Evolutionary conservation across 1,140 invertebrate genomes (phyloP), one percentile per base, ranked within the genome.

Genomic region (Cotesia glomerata): DNA sequence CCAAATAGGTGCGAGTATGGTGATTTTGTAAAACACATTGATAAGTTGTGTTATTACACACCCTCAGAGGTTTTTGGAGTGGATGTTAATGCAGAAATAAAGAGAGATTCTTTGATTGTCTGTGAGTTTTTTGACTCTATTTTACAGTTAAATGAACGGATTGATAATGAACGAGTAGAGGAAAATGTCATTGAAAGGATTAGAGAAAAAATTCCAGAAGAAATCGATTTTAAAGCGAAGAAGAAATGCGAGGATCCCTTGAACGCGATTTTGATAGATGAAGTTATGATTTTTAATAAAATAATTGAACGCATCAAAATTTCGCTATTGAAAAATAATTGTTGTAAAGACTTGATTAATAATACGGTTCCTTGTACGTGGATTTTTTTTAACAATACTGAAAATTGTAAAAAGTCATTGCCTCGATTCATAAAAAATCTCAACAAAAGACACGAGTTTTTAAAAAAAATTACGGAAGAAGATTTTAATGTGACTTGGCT

Each of bases 1-100:
- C 92, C 93, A 0, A 87, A 89, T 26, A 80, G 91, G 78, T 90
- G 86, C 65, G 90, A 92, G 76, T 93, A 93, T 81, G 87, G 89
- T 62, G 90, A 92, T 77, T 92, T 92, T 78, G 77, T 93, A 11
- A 88, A 90, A 68, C 90, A 93, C 75, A 91, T 94, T 52, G 88
- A 91, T 75, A 82, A 84, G 7, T 88, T 88, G 58, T 66, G 82
- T 35, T 62, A 78, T 2, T 54, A 72, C 45, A n/a, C 89, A 14
- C 79, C 86, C n/a, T 88, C 90, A 0, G 87, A 89, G 78, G 84
- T 92, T 16, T 92, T 91, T 80, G 91, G 90, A n/a, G 87, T 91
- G 76, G 89, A 92, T 76, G 86, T 88, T 51, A 91, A 91, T 82
- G 90, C 90, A 26, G 87, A 89, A 73, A 89, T 92, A 68, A 88